Percentiles rank a stretch among this genome's conserved stretches.
Evolutionary conservation across 2,888 invertebrate species (phyloP).

Genomic region (Sabellastarte sp.): DNA sequence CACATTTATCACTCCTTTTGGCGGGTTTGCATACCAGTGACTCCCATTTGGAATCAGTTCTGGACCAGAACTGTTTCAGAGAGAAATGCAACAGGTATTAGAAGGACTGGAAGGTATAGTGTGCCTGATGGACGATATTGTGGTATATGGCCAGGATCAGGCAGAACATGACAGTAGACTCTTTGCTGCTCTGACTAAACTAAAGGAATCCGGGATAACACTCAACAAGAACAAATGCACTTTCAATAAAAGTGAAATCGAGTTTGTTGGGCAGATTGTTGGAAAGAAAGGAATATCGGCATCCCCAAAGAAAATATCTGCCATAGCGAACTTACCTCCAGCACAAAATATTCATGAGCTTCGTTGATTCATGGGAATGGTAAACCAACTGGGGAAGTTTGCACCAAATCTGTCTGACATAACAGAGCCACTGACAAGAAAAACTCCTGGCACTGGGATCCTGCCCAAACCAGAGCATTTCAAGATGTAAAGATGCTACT

Average conservation of each 20-base stretch:
- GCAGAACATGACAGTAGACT: not conserved
- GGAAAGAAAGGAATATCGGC: constrained; percentile 11
- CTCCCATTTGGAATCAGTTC: not conserved
- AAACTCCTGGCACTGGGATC: constrained; percentile 21
- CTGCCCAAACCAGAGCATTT: constrained; percentile 26
- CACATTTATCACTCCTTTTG: not conserved
- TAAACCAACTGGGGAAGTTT: constrained; percentile 23
- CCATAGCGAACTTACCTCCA: constrained; percentile 15
- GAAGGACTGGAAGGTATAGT: not conserved
- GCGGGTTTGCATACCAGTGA: not conserved
- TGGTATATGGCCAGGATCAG: not conserved
- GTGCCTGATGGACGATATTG: not conserved
- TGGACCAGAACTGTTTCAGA: not conserved
- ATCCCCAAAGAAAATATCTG: constrained; percentile 19
- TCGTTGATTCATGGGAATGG: constrained; percentile 19
- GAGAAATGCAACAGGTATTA: not conserved
- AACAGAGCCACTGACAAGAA: constrained; percentile 17
- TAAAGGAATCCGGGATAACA: not conserved
- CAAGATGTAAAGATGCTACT: not conserved
- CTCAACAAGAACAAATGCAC: not conserved
- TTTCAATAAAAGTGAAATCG: constrained; percentile 8
- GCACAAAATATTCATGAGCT: constrained; percentile 14
- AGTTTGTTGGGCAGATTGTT: constrained; percentile 22
- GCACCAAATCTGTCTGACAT: constrained; percentile 17
- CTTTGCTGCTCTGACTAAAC: not conserved